A percentile compares a stretch with the other conserved stretches of the same genome.
These are phyloP conservation scores for Condylostylus longicornis DNA, from an alignment of 1,140 invertebrate genomes.

Conservation along the genomic window DNA sequence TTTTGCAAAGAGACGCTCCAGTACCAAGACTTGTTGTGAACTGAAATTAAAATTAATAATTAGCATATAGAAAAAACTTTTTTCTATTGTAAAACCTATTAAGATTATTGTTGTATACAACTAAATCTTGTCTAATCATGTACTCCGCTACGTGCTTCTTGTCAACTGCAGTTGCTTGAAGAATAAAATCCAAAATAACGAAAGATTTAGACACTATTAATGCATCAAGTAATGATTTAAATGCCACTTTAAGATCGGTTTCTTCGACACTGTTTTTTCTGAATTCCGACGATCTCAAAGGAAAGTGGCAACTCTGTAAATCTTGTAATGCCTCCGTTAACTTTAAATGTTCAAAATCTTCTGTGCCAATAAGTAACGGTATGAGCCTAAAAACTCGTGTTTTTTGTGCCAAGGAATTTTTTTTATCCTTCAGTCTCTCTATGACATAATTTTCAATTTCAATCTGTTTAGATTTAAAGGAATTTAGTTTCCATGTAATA, in stretches of 20 bases:
- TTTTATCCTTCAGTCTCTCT: background rate
- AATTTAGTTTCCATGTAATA: too few relatives aligned
- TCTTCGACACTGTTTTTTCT: slow-evolving; percentile 1
- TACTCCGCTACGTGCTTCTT: slow-evolving; percentile 5
- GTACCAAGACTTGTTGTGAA: background rate
- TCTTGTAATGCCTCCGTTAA: slow-evolving; percentile 1
- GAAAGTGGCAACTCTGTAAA: slow-evolving; percentile 3
- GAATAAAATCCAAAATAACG: slow-evolving; percentile 4
- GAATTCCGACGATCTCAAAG: slow-evolving; percentile 5
- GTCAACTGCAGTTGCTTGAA: slow-evolving; percentile 2
- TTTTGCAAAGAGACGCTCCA: slow-evolving; percentile 1
- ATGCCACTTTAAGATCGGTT: background rate
- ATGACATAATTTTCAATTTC: too few relatives aligned
- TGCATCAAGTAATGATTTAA: slow-evolving; percentile 1
- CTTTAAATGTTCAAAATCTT: background rate
- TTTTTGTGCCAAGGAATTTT: slow-evolving; percentile 4
- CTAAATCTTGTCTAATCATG: background rate
- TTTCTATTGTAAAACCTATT: too few relatives aligned
- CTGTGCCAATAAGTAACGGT: slow-evolving; percentile 1
- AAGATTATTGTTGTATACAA: background rate
- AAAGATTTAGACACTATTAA: slow-evolving; percentile 2
- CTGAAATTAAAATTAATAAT: too few relatives aligned
- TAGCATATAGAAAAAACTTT: too few relatives aligned
- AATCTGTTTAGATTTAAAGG: too few relatives aligned
- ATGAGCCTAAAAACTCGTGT: slow-evolving; percentile 1